Percentiles rank a stretch among this genome's conserved stretches.
Evolutionary conservation across 1,140 invertebrate species (phyloP).

Genomic region (Frieseomelitta varia): DNA sequence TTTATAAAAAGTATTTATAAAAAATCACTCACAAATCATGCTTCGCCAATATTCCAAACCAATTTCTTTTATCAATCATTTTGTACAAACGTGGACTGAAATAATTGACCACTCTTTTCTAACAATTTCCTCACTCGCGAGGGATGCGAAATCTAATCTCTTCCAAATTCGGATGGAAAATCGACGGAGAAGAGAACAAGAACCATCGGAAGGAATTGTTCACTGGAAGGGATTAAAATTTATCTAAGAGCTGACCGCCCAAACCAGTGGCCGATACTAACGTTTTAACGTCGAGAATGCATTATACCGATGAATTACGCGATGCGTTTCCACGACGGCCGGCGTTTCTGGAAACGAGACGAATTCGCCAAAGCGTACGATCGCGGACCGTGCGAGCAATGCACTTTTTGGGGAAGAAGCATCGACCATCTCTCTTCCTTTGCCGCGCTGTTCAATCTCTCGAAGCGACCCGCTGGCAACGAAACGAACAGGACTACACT

Average conservation of each 20-base stretch:
- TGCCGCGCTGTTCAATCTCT: not conserved
- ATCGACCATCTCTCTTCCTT: not conserved
- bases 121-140: no score
- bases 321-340: not conserved
- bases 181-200: not conserved
- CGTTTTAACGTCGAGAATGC: not conserved
- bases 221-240: not conserved
- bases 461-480: constrained; percentile 23
- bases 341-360: not conserved
- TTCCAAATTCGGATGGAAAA: no score
- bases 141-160: no score
- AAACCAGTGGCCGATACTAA: not conserved
- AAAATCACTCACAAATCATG: no score
- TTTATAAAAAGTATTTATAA: no score
- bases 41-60: no score
- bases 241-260: not conserved
- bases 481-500: constrained; percentile 12
- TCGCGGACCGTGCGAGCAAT: not conserved
- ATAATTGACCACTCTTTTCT: no score
- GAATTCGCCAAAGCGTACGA: not conserved
- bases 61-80: no score
- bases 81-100: no score
- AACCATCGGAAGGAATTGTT: not conserved
- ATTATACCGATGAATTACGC: not conserved
- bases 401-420: not conserved